Evolutionary conservation across 2,113 vertebrate genomes (phyloP), one percentile per base, ranked within the genome.

Genomic region (Euleptes europaea): DNA sequence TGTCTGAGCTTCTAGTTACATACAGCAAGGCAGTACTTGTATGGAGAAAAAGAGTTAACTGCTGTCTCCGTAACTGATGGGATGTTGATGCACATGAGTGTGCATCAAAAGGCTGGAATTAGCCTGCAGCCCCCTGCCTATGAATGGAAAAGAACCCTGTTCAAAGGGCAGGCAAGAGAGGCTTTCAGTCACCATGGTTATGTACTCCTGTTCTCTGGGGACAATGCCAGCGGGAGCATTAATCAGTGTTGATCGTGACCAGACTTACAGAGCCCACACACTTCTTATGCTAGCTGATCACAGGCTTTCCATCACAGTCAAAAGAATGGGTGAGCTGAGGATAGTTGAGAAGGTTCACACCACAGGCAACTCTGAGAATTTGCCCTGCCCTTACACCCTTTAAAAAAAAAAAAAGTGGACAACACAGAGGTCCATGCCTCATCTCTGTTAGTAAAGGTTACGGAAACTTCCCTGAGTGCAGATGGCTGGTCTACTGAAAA

Each of bases 101-200:
- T 35, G 5, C 63, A 76, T 67, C 66, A 69, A 33, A 26, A 67
- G 49, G 21, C 14, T 19, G 35, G 72, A 47, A 74, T 42, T 82
- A 28, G 63, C 78, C 7, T 44, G 14, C 11, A 60, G 35, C 65
- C 65, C 69, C 60, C 60, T 77, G 85, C 51, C 72, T 76, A 57
- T 28, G 26, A 69, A 8, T 44, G 66, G 73, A 86, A 77, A 86
- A 15, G 14, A 57, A 78, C 38, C 60, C 51, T 38, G 6, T 78
- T 60, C 47, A 75, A 81, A 77, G 67, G 63, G 60, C 82, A 26
- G 49, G 19, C 51, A 21, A 44, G 38, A 71, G 38, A 60, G n/a
- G 65, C 80, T 77, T 83, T 78, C 38, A 82, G 40, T 87, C 74
- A 49, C 72, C 73, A 82, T 77, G 73, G 73, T 70, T 86, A 82